phyloP scores from a whole-genome alignment of 2,113 vertebrate species.

The Oreochromis aureus region DNA sequence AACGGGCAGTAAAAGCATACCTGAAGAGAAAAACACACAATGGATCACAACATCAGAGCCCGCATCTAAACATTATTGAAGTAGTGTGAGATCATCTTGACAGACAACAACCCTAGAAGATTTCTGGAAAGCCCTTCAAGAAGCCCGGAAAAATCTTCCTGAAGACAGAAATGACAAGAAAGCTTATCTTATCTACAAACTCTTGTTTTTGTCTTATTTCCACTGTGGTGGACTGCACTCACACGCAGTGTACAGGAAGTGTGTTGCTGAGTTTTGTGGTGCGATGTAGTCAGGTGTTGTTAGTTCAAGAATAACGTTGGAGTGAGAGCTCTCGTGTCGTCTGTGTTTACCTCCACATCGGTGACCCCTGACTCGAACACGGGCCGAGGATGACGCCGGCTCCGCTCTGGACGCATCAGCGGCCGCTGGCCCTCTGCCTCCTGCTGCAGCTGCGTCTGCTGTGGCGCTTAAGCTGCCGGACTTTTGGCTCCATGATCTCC shows the following conservation, averaged over 20 bases:
- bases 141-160: not conserved
- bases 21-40: not conserved
- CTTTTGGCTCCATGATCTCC: too few species aligned
- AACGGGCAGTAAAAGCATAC: not conserved
- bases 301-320: not conserved
- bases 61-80: too few species aligned
- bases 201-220: not conserved
- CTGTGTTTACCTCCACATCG: not conserved
- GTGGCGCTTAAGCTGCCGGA: accelerated
- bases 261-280: not conserved
- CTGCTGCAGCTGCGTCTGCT: not conserved
- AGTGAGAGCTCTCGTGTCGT: not conserved
- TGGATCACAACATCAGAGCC: not conserved
- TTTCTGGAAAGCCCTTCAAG: not conserved
- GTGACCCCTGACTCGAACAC: not conserved
- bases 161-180: not conserved
- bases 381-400: not conserved
- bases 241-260: not conserved
- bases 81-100: accelerated
- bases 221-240: not conserved
- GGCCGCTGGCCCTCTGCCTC: not conserved
- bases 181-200: not conserved
- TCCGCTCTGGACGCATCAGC: not conserved
- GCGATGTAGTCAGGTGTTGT: accelerated
- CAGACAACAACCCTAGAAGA: accelerated